Evolutionary conservation across 2,888 invertebrate genomes (phyloP), one percentile per base, ranked within the genome.

Genomic region (Macaria liturata): DNA sequence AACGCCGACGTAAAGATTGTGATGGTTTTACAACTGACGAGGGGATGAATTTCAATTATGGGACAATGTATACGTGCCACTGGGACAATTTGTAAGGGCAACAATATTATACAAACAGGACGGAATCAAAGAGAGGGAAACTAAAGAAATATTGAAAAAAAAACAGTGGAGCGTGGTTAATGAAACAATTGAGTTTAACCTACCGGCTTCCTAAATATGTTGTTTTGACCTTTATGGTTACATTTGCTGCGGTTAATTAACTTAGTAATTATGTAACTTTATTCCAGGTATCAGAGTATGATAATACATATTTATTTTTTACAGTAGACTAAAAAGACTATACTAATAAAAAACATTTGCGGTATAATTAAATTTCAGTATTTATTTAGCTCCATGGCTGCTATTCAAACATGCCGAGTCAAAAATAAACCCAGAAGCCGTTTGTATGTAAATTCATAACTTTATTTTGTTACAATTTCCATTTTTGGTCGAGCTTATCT

Each of bases 21-120:
- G 55, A 55, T 60, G 54, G 52, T 32, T 46, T 60, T 53, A 56
- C 55, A 46, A 55, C 48, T 37, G 46, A 47, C 49, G 20, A 46
- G 44, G 59, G 59, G 59, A 56, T 49, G 59, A 60, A 60, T 60
- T 60, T 60, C 54, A 59, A 59, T 59, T 55, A 59, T 34, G 40
- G 34, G 40, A 49, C 59, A 47, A 59, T 43, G 51, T 48, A 42
- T 30, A 47, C 43, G 43, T 39, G 45, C 44, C 44, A 45, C 34
- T 45, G 44, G 51, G 51, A 51, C 51, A 45, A 51, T 45, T 51
- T 45, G 32, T 51, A 45, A 32, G 50, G 20, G 1, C 9, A 8
- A 42, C 42, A 42, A n/a, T 43, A 50, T 50, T 51, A 51, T 51
- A 45, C 51, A 44, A 51, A 44, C 34, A 37, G 45, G 45, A 46